Evolutionary conservation across 2,113 vertebrate species (phyloP).

Genomic region (Psilopsiagon aymara): DNA sequence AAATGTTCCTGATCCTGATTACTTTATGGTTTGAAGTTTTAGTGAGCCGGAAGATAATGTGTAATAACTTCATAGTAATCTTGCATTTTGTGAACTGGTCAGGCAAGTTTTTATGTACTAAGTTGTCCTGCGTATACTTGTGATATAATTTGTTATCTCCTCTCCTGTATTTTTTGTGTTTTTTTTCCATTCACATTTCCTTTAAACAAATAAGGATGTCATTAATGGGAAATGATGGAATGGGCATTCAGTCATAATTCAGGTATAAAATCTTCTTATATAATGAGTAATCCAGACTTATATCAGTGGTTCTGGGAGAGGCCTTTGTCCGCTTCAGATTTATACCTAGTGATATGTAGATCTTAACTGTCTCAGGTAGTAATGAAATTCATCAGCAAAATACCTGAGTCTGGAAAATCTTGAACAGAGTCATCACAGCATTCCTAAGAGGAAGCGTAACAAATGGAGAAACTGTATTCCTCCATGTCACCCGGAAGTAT

Average conservation of each 20-base stretch:
- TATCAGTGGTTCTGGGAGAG: neutral
- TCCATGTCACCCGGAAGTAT: neutral
- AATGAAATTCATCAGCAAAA: slow-evolving; percentile 19
- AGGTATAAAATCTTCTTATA: neutral
- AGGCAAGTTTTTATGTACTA: slow-evolving; percentile 56
- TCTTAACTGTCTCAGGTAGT: slow-evolving; percentile 1
- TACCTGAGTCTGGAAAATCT: neutral
- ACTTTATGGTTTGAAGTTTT: slow-evolving; percentile 41
- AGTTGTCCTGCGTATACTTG: neutral
- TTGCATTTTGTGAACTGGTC: slow-evolving; percentile 61
- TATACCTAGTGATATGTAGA: neutral
- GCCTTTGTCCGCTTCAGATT: neutral
- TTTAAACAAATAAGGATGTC: neutral
- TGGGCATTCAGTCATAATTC: neutral
- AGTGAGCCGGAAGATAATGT: slow-evolving; percentile 44
- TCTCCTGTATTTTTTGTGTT: neutral
- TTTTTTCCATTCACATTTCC: neutral
- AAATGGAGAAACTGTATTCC: neutral
- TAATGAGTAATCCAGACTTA: neutral
- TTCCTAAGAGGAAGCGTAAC: neutral
- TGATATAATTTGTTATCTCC: neutral
- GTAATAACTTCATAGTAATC: slow-evolving; percentile 50
- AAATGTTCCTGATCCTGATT: slow-evolving; percentile 8
- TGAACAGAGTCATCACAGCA: neutral
- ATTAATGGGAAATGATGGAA: neutral